Evolutionary conservation across 2,888 invertebrate species (phyloP), one percentile per base, ranked within the genome.

Genomic region (Acanthopleura granulata): DNA sequence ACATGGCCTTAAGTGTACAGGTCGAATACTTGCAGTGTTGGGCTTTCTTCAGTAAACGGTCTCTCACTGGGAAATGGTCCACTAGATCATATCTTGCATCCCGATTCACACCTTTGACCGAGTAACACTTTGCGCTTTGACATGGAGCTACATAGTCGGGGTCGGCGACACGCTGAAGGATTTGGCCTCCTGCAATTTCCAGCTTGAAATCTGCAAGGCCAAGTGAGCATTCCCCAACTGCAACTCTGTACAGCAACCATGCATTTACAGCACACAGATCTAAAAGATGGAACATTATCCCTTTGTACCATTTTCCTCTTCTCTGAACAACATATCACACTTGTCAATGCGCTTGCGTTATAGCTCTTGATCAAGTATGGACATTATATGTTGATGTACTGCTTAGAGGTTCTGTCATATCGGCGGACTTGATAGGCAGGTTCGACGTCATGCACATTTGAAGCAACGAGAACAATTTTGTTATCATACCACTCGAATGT

Each of bases 251-350:
- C 40, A 76, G 30, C 1, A 49, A 30, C 77, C 77, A 77, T 0
- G 77, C 71, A 72, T 77, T 74, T n/a, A 51, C 49, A 40, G 49
- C 22, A 22, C 72, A 72, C 16, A 77, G 30, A 50, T 77, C 77
- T 14, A 72, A 16, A 1, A 77, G n/a, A 72, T 77, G 77, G 22
- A 74, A 77, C 14, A 77, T 50, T 29, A 75, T 29, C 0, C 72
- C 27, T 27, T 50, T 72, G 70, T 77, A 77, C 77, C 77, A 77
- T 49, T 77, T n/a, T n/a, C n/a, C n/a, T n/a, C n/a, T n/a, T n/a
- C n/a, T n/a, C n/a, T n/a, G n/a, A 72, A 9, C 3, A 74, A 49
- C 22, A 22, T 49, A 30, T 74, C 74, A 49, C 49, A 62, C 27
- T 70, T 29, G 72, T 74, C 74, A 11, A 74, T 49, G 27, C 74